phyloP scores from a whole-genome alignment of 1,140 invertebrate species.

The Drosophila melanogaster region Release_6_plus_ISO1_MT NC_004354.4:14205001-14205500 shows the following conservation, averaged over 20 bases:
- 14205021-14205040: background rate
- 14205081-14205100: slow-evolving; percentile 6
- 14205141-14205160: slow-evolving; percentile 57
- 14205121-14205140: slow-evolving; percentile 26
- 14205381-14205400: slow-evolving; percentile 87
- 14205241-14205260: background rate
- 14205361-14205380: slow-evolving; percentile 89
- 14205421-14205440: slow-evolving; percentile 38
- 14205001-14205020: slow-evolving; percentile 16
- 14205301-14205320: slow-evolving; percentile 76
- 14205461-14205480: background rate
- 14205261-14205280: too few species aligned
- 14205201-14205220: slow-evolving; percentile 5
- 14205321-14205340: slow-evolving; percentile 87
- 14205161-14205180: slow-evolving; percentile 53
- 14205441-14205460: slow-evolving; percentile 24
- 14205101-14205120: slow-evolving; percentile 4
- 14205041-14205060: slow-evolving; percentile 28
- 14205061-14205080: too few species aligned
- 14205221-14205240: too few species aligned
- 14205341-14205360: slow-evolving; percentile 88
- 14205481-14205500: background rate
- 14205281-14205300: slow-evolving; percentile 60
- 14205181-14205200: slow-evolving; percentile 38
- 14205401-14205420: slow-evolving; percentile 53